Percentiles rank a stretch among this genome's conserved stretches.
Conservation (phyloP, 2,797 vertebrate genomes). For the Acestrorhynchus altus region DNA sequence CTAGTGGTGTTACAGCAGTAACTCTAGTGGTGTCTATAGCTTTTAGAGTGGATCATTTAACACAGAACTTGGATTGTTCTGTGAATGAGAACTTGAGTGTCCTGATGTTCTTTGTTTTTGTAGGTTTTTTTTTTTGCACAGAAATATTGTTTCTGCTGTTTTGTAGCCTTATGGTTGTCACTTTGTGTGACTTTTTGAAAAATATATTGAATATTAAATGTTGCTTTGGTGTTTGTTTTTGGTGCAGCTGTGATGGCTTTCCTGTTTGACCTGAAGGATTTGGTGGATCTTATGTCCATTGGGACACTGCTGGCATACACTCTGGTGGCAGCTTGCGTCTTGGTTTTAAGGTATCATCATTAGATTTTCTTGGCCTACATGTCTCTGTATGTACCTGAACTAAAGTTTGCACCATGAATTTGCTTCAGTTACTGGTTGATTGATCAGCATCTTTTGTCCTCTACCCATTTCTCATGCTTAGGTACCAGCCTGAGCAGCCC, state of each 20-base stretch:
- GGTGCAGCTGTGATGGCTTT: slow-evolving; percentile 92
- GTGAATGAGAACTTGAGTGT: too few relatives aligned
- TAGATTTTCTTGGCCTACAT: not conserved
- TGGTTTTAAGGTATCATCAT: slow-evolving; percentile 89
- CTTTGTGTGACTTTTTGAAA: too few relatives aligned
- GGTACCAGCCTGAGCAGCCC: slow-evolving; percentile 91
- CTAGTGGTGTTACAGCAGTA: too few relatives aligned
- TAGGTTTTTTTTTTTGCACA: too few relatives aligned
- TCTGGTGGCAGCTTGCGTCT: slow-evolving; percentile 93
- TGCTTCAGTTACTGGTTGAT: not conserved
- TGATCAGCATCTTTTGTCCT: not conserved
- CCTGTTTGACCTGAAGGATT: slow-evolving; percentile 93
- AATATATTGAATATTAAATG: not conserved
- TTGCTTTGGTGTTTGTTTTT: not conserved
- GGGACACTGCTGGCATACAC: slow-evolving; percentile 96
- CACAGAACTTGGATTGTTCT: too few relatives aligned
- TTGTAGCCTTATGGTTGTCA: too few relatives aligned
- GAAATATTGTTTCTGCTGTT: too few relatives aligned
- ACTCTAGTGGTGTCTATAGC: too few relatives aligned
- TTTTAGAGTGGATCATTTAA: too few relatives aligned
- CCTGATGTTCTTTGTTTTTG: too few relatives aligned
- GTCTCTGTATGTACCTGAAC: not conserved
- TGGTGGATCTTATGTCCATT: slow-evolving; percentile 98
- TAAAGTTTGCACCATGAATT: too few relatives aligned
- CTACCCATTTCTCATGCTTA: slow-evolving; percentile 59